Base-by-base conservation (phyloP, 2,797 vertebrate species). In the Sebastes goodei region DNA sequence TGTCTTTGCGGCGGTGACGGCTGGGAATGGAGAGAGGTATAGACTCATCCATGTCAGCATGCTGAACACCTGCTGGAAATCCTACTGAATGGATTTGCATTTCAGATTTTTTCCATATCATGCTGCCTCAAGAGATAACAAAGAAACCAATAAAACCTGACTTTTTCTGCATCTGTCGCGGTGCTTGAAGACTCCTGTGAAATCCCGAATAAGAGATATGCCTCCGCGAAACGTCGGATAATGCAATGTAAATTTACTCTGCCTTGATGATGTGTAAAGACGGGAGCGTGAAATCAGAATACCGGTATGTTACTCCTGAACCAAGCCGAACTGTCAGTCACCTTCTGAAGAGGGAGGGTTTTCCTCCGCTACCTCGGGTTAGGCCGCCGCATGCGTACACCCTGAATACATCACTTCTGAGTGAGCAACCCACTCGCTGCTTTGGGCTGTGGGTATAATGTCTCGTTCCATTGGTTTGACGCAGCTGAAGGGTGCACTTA, bases 391-490 rank as follows among this genome's bases (percentile, higher is more conserved):
- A 75, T 77, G 78, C 14, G 4, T 68, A 67, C 71, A 78, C 65
- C 66, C 49, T 76, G 64, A 83, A 82, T 73, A 84, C 65, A 61
- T 55, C 42, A 10, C 65, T 86, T 73, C 78, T 75, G 76, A 81
- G 78, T 78, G 82, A 84, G 70, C 61, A 74, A 5, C 73, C 70
- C 38, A 27, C 64, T 71, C 35, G 10, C 61, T 52, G 78, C 83
- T 80, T 77, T 71, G 73, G 64, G 62, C 77, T 80, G 86, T 78
- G 63, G 82, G 71, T 89, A 71, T 85, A 83, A 88, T 74, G 74
- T 87, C 85, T 86, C 7, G 5, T 92, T 86, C 69, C 62, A 78
- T 59, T 75, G 88, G 82, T 86, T 81, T 83, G 75, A 90, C 65
- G 76, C 67, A 1, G 49, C 83, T 86, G 82, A 87, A 83, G 73